Percentiles rank a stretch among this genome's conserved stretches.
These are phyloP conservation scores for Aromia moschata DNA, from an alignment of 2,888 invertebrate species.

Conservation along the genomic window DNA sequence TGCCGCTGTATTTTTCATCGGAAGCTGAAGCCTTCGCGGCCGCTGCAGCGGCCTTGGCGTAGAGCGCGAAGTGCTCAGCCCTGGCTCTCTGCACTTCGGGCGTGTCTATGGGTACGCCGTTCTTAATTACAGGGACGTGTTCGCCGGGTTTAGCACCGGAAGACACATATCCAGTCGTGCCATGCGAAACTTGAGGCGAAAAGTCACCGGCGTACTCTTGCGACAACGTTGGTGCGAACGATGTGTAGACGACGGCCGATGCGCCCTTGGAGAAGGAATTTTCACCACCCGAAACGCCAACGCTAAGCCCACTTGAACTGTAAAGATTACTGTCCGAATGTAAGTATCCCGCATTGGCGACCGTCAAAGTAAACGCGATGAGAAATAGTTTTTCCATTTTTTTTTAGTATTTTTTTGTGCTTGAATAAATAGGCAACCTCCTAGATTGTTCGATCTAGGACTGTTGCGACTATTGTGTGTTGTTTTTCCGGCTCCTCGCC, in stretches of 20 bases:
- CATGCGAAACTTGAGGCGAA: background rate
- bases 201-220: background rate
- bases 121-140: constrained; percentile 16
- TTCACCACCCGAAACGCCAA: too few species aligned
- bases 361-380: constrained; percentile 52
- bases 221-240: background rate
- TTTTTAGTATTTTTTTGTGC: constrained; percentile 3
- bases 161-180: background rate
- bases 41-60: constrained; percentile 20
- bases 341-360: constrained; percentile 59
- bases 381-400: constrained; percentile 8
- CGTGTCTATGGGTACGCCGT: constrained; percentile 63
- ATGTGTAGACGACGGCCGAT: background rate
- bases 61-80: constrained; percentile 62
- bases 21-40: constrained; percentile 10
- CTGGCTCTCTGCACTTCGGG: constrained; percentile 69
- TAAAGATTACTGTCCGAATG: too few species aligned
- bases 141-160: background rate
- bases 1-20: background rate
- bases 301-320: too few species aligned
- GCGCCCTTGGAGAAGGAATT: too few species aligned
- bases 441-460: constrained; percentile 18
- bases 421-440: constrained; percentile 21
- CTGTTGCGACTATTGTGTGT: constrained; percentile 24
- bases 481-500: background rate